Evolutionary conservation across 2,113 vertebrate genomes (phyloP).

Genomic region (Gymnarchus niloticus): DNA sequence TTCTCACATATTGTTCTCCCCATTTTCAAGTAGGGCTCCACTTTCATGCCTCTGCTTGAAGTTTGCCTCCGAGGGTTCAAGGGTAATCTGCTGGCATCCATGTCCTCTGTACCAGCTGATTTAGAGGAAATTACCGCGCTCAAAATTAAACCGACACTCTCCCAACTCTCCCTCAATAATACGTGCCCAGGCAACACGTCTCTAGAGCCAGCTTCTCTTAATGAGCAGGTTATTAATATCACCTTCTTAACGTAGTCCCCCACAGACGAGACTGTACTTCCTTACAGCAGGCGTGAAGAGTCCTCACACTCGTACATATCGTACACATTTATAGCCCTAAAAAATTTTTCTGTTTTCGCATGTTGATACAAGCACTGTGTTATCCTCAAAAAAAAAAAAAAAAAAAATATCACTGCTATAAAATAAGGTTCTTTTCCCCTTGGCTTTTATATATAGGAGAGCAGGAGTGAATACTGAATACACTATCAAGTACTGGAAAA

Average conservation of each 20-base stretch:
- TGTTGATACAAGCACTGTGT: too few relatives aligned
- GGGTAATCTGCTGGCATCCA: background rate
- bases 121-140: background rate
- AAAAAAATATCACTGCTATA: too few relatives aligned
- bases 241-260: background rate
- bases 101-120: background rate
- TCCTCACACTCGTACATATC: too few relatives aligned
- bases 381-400: too few relatives aligned
- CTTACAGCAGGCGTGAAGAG: background rate
- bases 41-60: background rate
- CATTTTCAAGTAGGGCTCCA: background rate
- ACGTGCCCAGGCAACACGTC: background rate
- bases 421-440: too few relatives aligned
- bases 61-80: background rate
- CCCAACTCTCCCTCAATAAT: background rate
- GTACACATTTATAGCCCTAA: too few relatives aligned
- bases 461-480: too few relatives aligned
- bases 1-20: background rate
- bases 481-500: too few relatives aligned
- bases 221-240: constrained; percentile 25
- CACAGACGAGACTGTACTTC: background rate
- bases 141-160: background rate
- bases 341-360: too few relatives aligned
- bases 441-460: too few relatives aligned
- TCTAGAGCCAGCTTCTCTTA: constrained; percentile 2